Evolutionary conservation across 2,797 vertebrate genomes (phyloP), one percentile per base, ranked within the genome.

Genomic region (Pagetopsis macropterus): DNA sequence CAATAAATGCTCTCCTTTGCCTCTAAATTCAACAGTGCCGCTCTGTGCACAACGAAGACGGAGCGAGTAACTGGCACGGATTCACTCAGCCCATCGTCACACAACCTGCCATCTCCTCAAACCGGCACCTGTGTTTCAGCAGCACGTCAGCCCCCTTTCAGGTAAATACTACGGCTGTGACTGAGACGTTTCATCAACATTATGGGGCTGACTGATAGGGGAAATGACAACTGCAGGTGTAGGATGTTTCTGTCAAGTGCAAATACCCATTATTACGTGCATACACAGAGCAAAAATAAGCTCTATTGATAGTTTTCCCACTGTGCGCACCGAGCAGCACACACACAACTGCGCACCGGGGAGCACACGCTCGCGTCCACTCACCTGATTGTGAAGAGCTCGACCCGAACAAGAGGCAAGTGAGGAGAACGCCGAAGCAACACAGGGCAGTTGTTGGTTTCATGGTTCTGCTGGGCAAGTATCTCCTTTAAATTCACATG

Each of bases 401-500:
- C 70, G 83, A 85, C 56, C 90, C 89, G 76, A 94, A 85, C 82
- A 91, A 55, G 87, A 89, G 62, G 78, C 87, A 94, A 78, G 89
- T 88, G 79, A 94, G 89, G 65, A 95, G 87, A 79, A 94, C 84
- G 86, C 85, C 91, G 89, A 95, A 76, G 91, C 85, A 93, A 75
- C 88, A 84, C 88, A 67, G 87, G 85, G 76, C 75, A 78, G 85
- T 85, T 70, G 89, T 85, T 84, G 89, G 91, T 91, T 93, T 94
- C 94, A 95, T 93, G 77, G 84, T 93, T 93, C 84, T 80, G 90
- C 87, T 83, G 87, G 88, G 58, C 81, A 76, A 83, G 72, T 92
- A 93, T 91, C 92, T 90, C 91, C 91, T 91, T 91, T 82, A 80
- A 85, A 91, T 94, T 95, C 94, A 95, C 94, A 95, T 95, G 94